phyloP scores from a whole-genome alignment of 2,113 vertebrate species.

The Campylomormyrus tamandua region DNA sequence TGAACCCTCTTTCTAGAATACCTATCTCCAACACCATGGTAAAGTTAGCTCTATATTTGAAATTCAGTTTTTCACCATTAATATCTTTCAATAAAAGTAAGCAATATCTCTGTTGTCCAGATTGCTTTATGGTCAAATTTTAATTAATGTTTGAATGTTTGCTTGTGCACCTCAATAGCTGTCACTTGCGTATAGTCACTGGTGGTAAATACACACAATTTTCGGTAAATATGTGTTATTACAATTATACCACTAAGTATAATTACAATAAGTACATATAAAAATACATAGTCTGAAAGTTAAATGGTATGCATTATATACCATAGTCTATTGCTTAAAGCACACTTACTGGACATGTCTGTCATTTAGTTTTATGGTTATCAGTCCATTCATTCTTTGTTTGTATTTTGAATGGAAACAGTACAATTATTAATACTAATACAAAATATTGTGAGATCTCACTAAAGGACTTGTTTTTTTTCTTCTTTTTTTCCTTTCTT shows the following conservation, averaged over 20 bases:
- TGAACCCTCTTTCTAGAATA: too few relatives aligned
- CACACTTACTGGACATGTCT: background rate
- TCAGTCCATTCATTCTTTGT: too few relatives aligned
- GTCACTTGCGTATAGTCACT: too few relatives aligned
- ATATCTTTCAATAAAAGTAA: background rate
- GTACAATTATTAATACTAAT: background rate
- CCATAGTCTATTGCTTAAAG: background rate
- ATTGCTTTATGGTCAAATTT: background rate
- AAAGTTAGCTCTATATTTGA: background rate
- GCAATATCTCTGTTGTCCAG: background rate
- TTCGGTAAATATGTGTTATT: background rate
- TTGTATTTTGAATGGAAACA: background rate
- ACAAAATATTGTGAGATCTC: background rate
- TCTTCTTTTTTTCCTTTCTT: background rate
- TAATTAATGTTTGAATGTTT: too few relatives aligned
- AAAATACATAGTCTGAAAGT: background rate
- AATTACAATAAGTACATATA: background rate
- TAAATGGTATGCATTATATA: background rate
- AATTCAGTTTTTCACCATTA: background rate
- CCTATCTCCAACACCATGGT: background rate
- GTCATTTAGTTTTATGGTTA: background rate
- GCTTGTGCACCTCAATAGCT: too few relatives aligned
- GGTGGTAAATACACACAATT: background rate
- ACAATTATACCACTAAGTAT: background rate
- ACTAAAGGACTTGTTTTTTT: background rate